phyloP scores from a whole-genome alignment of 2,797 vertebrate genomes.

The Cirrhinus mrigala region DNA sequence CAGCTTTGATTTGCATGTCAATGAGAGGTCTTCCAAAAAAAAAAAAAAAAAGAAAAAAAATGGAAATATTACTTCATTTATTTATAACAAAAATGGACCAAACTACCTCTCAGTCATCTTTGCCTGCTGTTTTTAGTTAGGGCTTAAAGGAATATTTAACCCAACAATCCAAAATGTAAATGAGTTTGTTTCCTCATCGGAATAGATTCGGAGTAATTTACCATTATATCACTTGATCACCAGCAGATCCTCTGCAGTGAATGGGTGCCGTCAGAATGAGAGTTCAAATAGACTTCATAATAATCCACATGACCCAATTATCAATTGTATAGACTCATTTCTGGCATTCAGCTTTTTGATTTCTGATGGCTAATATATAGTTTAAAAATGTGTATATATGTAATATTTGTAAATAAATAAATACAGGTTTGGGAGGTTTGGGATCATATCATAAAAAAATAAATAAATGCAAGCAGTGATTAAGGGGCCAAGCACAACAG shows the following conservation, averaged over 20 bases:
- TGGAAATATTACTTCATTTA: neutral
- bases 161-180: neutral
- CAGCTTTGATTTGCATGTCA: constrained; percentile 30
- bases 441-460: too few species aligned
- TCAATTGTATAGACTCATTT: neutral
- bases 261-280: constrained; percentile 1
- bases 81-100: neutral
- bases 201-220: neutral
- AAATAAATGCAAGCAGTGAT: too few species aligned
- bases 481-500: too few species aligned
- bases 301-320: neutral
- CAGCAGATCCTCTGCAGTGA: neutral
- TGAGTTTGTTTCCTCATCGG: neutral
- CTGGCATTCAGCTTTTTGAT: neutral
- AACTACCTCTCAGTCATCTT: neutral
- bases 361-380: neutral
- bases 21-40: constrained; percentile 2
- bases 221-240: neutral
- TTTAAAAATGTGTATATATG: too few species aligned
- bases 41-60: neutral
- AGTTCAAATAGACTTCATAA: neutral
- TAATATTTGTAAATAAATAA: too few species aligned
- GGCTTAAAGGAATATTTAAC: neutral
- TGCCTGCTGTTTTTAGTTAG: neutral
- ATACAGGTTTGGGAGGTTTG: too few species aligned